Base-by-base conservation (phyloP, 2,797 vertebrate species). In the Cynodonichthys magdalenae region DNA sequence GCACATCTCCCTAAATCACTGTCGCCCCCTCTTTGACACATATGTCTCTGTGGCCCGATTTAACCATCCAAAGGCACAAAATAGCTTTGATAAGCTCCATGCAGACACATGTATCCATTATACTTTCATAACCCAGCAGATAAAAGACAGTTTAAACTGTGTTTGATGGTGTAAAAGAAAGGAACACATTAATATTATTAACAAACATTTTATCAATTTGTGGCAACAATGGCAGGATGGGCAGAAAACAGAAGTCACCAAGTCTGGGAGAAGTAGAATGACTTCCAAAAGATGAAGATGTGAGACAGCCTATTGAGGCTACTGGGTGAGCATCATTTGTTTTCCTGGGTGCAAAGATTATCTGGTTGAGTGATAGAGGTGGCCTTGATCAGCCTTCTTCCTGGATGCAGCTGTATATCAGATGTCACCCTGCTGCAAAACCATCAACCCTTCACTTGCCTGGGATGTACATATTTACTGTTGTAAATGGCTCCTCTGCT, bases 321-420 rank as follows among this genome's bases (percentile, higher is more conserved):
- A 49, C 69, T 70, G 48, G 3, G 80, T 79, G 15, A 55, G 55
- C 60, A 18, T 85, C 77, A 83, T 90, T 87, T 92, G 87, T 90
- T 92, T 84, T 78, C 76, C 74, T 12, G 66, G 80, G 73, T 58
- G 75, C 71, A 74, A 76, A 88, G 86, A 91, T 91, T 90, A 90
- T 88, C 82, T 67, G 79, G 84, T 80, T 92, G 92, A 90, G 85
- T 90, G 87, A 92, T 92, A 80, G 92, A 85, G 86, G 87, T 80
- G 87, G 88, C 88, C 89, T 91, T 91, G 89, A 90, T 92, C 89
- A 83, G 84, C 72, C 75, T 80, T 77, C 74, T 74, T 61, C 55
- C 81, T 41, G 73, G 86, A 75, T 74, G 74, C 53, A 28, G 75
- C 79, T 74, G 60, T 92, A 89, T 82, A 92, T 93, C 87, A 90